Evolutionary conservation across 1,140 invertebrate genomes (phyloP), one percentile per base, ranked within the genome.

Genomic region (Formica exsecta): DNA sequence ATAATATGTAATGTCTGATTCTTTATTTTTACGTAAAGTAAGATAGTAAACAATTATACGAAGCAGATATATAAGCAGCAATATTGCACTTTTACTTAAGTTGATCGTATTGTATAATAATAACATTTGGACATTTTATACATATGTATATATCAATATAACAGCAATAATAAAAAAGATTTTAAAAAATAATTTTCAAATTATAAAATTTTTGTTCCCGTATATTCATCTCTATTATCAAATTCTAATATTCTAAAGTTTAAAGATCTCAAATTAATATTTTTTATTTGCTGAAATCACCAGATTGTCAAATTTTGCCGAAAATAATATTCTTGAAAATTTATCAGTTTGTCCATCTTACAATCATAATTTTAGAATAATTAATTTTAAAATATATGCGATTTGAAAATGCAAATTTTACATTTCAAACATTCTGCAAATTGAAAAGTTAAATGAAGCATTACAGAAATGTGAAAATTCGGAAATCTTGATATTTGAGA

Each of bases 271-370:
- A 38, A 8, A 74, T 41, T 62, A 13, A 79, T 54, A 61, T 61
- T 51, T 48, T 73, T 44, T 9, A 83, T 32, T 13, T 44, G 25
- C 6, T 32, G 11, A 48, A 61, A 44, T 8, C 8, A 3, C 11
- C 7, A 79, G 4, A 36, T 54, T 8, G n/a, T 9, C 5, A 71
- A 61, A 44, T 73, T 61, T 61, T 19, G 1, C 38, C 13, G 7
- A 36, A 25, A 74, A 73, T 48, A 70, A 16, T 54, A 59, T 44
- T 71, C 68, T 61, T 74, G 25, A 83, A 32, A 62, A 83, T 74
- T 61, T 83, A 83, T 83, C 29, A 74, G 54, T 38, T 62, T 61
- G 16, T 19, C 54, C 61, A 32, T 59, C 32, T 81, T 59, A 11
- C n/a, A 73, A 74, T 83, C 32, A 44, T 2, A 73, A 36, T 61